Evolutionary conservation across 2,113 vertebrate species (phyloP).

Genomic region (Eurystomus gularis): DNA sequence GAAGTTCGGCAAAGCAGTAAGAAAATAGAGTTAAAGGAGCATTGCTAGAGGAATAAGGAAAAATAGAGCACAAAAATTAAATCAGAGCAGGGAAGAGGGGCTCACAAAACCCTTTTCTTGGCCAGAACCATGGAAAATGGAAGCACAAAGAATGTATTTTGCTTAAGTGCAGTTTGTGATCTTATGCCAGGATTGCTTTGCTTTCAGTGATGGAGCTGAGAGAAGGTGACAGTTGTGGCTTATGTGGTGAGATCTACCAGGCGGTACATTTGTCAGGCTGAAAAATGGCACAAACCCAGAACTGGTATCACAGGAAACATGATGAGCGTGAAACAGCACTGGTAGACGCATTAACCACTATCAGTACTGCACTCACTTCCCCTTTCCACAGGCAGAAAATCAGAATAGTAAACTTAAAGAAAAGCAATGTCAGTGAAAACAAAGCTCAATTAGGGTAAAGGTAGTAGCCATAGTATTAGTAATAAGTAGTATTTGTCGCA

Average conservation of each 20-base stretch:
- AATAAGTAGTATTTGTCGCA: neutral
- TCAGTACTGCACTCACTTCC: neutral
- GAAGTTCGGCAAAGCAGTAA: constrained; percentile 20
- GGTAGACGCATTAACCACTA: neutral
- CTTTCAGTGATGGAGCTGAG: neutral
- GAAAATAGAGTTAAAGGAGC: neutral
- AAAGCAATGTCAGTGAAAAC: neutral
- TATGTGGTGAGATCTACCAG: constrained; percentile 3
- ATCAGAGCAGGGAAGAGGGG: neutral
- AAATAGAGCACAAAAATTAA: neutral
- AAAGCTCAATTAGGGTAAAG: neutral
- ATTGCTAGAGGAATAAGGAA: neutral
- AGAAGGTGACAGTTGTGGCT: neutral
- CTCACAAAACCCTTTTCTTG: constrained; percentile 27
- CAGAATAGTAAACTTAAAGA: neutral
- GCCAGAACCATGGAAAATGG: constrained; percentile 45
- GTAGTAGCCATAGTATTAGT: neutral
- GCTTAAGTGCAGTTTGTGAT: constrained; percentile 37
- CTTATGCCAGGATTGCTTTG: constrained; percentile 37
- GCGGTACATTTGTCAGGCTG: constrained; percentile 25
- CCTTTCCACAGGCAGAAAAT: neutral
- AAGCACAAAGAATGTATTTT: constrained; percentile 46
- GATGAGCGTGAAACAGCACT: neutral
- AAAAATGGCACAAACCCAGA: neutral
- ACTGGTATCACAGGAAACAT: neutral